Evolutionary conservation across 2,888 invertebrate genomes (phyloP).

Genomic region (Polyommatus icarus): DNA sequence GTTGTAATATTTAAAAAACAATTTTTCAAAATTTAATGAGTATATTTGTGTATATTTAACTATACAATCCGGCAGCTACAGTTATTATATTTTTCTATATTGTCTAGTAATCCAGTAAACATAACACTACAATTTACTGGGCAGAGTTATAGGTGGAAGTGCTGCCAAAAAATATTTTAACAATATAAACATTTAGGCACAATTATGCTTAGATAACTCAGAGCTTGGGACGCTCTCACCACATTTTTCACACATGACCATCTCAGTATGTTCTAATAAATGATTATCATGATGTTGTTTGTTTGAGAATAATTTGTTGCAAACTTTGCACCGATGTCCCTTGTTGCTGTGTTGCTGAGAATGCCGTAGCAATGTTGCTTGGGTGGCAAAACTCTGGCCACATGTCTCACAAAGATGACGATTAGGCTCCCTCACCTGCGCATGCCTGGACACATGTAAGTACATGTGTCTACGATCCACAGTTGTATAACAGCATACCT

Average conservation of each 20-base stretch:
- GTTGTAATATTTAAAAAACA: background rate
- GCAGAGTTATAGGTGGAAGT: background rate
- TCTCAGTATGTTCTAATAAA: slow-evolving; percentile 54
- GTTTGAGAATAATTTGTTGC: slow-evolving; percentile 52
- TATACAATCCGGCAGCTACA: too few relatives aligned
- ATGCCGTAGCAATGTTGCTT: slow-evolving; percentile 59
- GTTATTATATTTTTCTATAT: too few relatives aligned
- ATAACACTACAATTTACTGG: background rate
- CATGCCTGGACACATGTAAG: slow-evolving; percentile 79
- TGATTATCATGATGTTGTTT: slow-evolving; percentile 52
- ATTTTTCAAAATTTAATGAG: background rate
- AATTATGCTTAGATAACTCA: slow-evolving; percentile 54
- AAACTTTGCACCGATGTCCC: slow-evolving; percentile 53
- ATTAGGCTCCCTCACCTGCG: slow-evolving; percentile 50
- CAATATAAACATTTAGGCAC: slow-evolving; percentile 43
- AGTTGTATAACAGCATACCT: slow-evolving; percentile 80
- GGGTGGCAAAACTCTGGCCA: slow-evolving; percentile 64
- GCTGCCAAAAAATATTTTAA: too few relatives aligned
- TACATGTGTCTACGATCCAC: slow-evolving; percentile 78
- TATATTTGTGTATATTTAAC: background rate
- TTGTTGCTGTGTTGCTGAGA: slow-evolving; percentile 50
- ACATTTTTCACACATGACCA: slow-evolving; percentile 68
- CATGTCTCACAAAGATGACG: slow-evolving; percentile 71
- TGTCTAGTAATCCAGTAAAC: background rate
- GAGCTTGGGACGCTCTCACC: slow-evolving; percentile 56